Evolutionary conservation across 2,888 invertebrate genomes (phyloP).

Genomic region (Agrochola lychnidis): DNA sequence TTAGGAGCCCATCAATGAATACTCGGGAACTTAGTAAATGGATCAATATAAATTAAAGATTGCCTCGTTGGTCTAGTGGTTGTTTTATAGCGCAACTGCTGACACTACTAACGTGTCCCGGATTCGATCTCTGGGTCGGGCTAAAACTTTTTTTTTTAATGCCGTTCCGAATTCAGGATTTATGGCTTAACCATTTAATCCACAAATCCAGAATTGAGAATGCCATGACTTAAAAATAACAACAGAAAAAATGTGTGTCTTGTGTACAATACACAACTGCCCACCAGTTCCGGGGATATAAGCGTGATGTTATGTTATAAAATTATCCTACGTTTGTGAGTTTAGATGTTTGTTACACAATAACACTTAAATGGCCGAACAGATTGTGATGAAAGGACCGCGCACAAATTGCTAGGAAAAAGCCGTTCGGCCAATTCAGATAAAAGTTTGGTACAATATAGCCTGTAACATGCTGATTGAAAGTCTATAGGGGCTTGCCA

Average conservation of each 20-base stretch:
- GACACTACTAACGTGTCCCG: neutral
- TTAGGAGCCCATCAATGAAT: slow-evolving; percentile 18
- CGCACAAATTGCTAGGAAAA: too few species aligned
- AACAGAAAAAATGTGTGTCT: neutral
- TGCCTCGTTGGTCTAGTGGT: neutral
- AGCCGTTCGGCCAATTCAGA: too few species aligned
- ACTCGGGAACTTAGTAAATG: slow-evolving; percentile 2
- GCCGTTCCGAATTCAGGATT: neutral
- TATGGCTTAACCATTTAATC: neutral
- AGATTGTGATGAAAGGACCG: too few species aligned
- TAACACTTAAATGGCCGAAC: too few species aligned
- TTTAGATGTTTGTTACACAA: too few species aligned
- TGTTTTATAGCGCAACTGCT: neutral
- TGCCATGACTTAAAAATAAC: too few species aligned
- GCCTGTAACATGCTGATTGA: too few species aligned
- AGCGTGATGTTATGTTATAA: neutral
- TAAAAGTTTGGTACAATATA: too few species aligned
- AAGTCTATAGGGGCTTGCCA: too few species aligned
- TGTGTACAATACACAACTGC: neutral
- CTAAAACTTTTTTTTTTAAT: neutral
- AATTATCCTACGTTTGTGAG: neutral
- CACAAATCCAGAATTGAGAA: too few species aligned
- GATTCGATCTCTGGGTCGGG: too few species aligned
- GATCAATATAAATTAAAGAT: slow-evolving; percentile 3
- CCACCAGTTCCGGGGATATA: neutral